Evolutionary conservation across 2,113 vertebrate genomes (phyloP).

Genomic region (human): GRCh38 chr15:27917501-27918000

Average conservation of each 20-base stretch:
- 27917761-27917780: not conserved
- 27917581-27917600: not conserved
- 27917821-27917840: not conserved
- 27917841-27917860: not conserved
- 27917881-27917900: not conserved
- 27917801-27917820: not conserved
- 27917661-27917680: not conserved
- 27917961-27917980: not conserved
- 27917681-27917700: not conserved
- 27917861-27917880: not conserved
- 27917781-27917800: not conserved
- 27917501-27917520: not conserved
- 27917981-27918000: not conserved
- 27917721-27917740: not conserved
- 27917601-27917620: no score
- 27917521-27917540: not conserved
- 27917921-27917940: not conserved
- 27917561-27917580: not conserved
- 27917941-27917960: no score
- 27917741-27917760: not conserved
- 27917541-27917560: not conserved
- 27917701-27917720: not conserved
- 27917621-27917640: not conserved
- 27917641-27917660: not conserved
- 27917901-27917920: not conserved